Evolutionary conservation across 2,113 vertebrate species (phyloP).

Genomic region (Numenius arquata): DNA sequence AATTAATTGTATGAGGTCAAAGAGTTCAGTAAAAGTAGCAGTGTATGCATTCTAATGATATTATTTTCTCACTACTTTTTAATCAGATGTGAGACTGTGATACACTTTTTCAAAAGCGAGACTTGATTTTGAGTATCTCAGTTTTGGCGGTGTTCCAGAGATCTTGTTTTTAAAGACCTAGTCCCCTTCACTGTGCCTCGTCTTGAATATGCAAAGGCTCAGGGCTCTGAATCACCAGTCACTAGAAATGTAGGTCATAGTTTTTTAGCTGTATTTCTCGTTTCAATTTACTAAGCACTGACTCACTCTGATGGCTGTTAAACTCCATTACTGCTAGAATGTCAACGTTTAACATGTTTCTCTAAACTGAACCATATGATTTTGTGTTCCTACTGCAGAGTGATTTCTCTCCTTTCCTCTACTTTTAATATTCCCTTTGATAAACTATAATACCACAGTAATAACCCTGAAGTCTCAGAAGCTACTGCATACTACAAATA

Average conservation of each 20-base stretch:
- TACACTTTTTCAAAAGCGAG: background rate
- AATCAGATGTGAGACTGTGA: background rate
- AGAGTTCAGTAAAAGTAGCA: background rate
- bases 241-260: background rate
- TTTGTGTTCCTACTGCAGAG: background rate
- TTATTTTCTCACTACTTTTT: background rate
- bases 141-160: background rate
- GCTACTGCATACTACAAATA: background rate
- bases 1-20: background rate
- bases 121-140: background rate
- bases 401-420: conserved; percentile 9
- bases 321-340: background rate
- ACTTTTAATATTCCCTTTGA: conserved; percentile 48
- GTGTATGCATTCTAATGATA: background rate
- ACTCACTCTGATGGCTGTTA: conserved; percentile 5
- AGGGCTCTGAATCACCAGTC: background rate
- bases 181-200: background rate
- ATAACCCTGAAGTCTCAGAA: conserved; percentile 34
- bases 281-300: background rate
- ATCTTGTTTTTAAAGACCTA: background rate
- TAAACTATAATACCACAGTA: conserved; percentile 25
- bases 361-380: conserved; percentile 30
- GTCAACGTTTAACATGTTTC: conserved; percentile 8
- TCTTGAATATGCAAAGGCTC: background rate
- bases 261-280: background rate